Base-by-base conservation (phyloP, 2,888 invertebrate species). In the Polydrusus cervinus region DNA sequence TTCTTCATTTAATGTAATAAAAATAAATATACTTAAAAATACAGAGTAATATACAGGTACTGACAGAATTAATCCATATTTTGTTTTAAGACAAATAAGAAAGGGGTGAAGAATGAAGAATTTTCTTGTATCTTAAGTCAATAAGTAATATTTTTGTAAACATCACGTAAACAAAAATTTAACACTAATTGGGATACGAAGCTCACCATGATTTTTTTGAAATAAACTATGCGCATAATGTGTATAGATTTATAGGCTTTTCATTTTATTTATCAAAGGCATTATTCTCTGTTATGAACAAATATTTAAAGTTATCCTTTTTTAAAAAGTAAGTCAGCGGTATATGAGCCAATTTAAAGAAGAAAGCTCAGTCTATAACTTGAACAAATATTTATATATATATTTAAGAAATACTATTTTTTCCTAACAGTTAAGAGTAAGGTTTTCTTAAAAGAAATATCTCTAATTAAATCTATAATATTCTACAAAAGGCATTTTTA, bases 331-430 rank as follows among this genome's bases (percentile, higher is more conserved):
- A 66, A 66, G 53, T 66, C n/a, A 40, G 40, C 40, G 53, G 34
- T 65, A 65, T 40, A 53, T 51, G 55, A 57, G 57, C 57, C 57
- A 68, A 57, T 68, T 57, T 57, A 57, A 68, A 25, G 30, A 53
- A 66, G 57, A 53, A 68, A 68, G 55, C 45, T 40, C 68, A 40
- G 55, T 55, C 14, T 57, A 45, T 30, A 16, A 38, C 66, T 38
- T 38, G 20, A 14, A 20, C 40, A 53, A n/a, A 57, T 68, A n/a
- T n/a, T n/a, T n/a, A n/a, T n/a, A n/a, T n/a, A n/a, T n/a, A n/a
- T n/a, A 57, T 68, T 68, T 53, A 43, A 57, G 68, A n/a, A 20
- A 25, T 9, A n/a, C 43, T 68, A 40, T 51, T 51, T n/a, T 51
- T 53, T 51, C 16, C 20, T 16, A 16, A 40, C 34, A 67, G 30